Evolutionary conservation across 2,888 invertebrate species (phyloP).

Genomic region (Geophilus truncorum): DNA sequence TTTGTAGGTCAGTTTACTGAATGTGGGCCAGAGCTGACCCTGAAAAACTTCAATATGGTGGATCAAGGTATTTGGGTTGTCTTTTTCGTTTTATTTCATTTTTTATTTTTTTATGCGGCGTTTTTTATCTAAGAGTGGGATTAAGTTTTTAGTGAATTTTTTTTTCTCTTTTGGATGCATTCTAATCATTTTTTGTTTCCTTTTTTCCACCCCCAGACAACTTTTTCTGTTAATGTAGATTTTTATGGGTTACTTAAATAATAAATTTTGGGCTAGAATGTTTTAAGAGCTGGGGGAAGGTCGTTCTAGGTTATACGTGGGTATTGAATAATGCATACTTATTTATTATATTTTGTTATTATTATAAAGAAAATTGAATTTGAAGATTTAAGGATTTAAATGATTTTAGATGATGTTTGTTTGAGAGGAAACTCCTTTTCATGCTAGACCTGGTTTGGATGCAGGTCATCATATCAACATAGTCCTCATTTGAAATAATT

Average conservation of each 20-base stretch:
- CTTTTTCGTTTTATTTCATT: background rate
- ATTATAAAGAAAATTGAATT: background rate
- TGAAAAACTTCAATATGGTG: background rate
- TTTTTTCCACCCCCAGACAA: background rate
- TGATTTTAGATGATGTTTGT: background rate
- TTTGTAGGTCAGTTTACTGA: background rate
- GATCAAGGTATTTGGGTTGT: background rate
- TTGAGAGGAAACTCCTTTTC: background rate
- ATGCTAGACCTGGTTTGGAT: background rate
- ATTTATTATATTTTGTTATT: background rate
- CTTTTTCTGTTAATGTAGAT: background rate
- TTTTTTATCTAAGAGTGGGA: no score
- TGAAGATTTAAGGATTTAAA: background rate
- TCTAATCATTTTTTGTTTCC: background rate
- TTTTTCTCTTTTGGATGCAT: background rate
- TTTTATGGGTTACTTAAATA: background rate
- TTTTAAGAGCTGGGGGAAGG: background rate
- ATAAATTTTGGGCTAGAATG: background rate
- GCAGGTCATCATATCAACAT: background rate
- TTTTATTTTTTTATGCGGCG: background rate
- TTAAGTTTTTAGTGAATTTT: no score
- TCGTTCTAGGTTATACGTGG: background rate
- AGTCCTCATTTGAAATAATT: background rate
- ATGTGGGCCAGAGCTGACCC: constrained; percentile 4
- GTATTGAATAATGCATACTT: background rate